These are phyloP conservation scores for Pituophis catenifer DNA, from an alignment of 2,113 vertebrate species.

Conservation along the genomic window DNA sequence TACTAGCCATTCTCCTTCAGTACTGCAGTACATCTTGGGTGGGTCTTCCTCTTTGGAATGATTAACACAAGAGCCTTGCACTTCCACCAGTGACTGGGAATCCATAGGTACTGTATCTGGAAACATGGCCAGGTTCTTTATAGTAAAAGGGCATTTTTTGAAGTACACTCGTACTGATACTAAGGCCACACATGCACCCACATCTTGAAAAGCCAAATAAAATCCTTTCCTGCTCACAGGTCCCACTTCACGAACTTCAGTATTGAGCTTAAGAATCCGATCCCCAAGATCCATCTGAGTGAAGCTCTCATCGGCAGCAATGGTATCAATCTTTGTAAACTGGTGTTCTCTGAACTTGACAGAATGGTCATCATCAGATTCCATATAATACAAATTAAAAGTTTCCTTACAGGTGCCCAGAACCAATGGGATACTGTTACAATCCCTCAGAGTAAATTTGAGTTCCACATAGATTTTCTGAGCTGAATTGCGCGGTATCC, in stretches of 20 bases:
- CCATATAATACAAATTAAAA: slow-evolving; percentile 96
- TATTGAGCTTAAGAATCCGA: slow-evolving; percentile 97
- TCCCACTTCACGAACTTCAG: slow-evolving; percentile 93
- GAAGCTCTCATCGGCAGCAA: slow-evolving; percentile 97
- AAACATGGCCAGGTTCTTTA: slow-evolving; percentile 94
- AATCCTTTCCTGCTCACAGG: slow-evolving; percentile 92
- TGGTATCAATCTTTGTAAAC: slow-evolving; percentile 96
- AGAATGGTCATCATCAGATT: slow-evolving; percentile 89
- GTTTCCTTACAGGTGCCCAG: slow-evolving; percentile 98
- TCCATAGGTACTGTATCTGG: slow-evolving; percentile 96
- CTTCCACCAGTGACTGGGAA: slow-evolving; percentile 96
- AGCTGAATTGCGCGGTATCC: slow-evolving; percentile 93
- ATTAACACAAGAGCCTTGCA: slow-evolving; percentile 93
- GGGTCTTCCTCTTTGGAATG: slow-evolving; percentile 95
- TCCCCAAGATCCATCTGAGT: slow-evolving; percentile 98
- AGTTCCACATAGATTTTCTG: slow-evolving; percentile 98
- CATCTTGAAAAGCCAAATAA: slow-evolving; percentile 94
- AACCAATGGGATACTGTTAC: slow-evolving; percentile 95
- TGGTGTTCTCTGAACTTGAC: slow-evolving; percentile 92
- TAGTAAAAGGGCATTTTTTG: slow-evolving; percentile 93
- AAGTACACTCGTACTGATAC: slow-evolving; percentile 92
- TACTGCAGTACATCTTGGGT: slow-evolving; percentile 98
- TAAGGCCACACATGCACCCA: slow-evolving; percentile 81
- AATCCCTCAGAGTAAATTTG: slow-evolving; percentile 96
- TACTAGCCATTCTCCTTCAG: slow-evolving; percentile 97